Percentiles rank a stretch among this genome's conserved stretches.
phyloP scores from a whole-genome alignment of 1,140 invertebrate species.

The Lepidurus arcticus region DNA sequence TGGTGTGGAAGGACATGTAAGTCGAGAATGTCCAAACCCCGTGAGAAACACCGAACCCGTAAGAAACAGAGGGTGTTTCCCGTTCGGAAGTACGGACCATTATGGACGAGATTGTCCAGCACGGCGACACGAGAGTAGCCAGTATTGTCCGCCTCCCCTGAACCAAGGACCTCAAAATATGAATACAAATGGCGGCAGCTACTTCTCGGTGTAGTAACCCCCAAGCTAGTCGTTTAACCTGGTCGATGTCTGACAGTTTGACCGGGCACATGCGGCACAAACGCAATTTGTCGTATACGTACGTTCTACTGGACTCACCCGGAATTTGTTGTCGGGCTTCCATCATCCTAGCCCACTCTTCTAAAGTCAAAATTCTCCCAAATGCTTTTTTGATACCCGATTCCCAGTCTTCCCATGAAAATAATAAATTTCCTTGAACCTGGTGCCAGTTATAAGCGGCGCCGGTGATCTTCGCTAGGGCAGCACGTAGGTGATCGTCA shows the following conservation, averaged over 20 bases:
- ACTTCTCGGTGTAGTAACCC: slow-evolving; percentile 1
- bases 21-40: too few species aligned
- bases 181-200: not conserved
- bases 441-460: slow-evolving; percentile 24
- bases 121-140: too few species aligned
- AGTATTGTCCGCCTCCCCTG: too few species aligned
- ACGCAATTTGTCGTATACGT: slow-evolving; percentile 27
- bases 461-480: slow-evolving; percentile 23
- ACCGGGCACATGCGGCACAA: slow-evolving; percentile 28
- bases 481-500: slow-evolving; percentile 7
- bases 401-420: not conserved
- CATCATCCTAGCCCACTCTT: slow-evolving; percentile 21
- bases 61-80: too few species aligned
- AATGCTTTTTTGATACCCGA: not conserved
- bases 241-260: not conserved
- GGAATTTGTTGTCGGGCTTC: not conserved
- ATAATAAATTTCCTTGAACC: too few species aligned
- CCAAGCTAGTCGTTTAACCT: slow-evolving; percentile 28
- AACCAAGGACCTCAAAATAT: too few species aligned
- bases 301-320: not conserved
- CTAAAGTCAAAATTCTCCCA: not conserved
- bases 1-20: too few species aligned
- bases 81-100: too few species aligned
- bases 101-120: too few species aligned
- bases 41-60: too few species aligned